phyloP scores from a whole-genome alignment of 2,797 vertebrate genomes.

The Micropoecilia bifurca region DNA sequence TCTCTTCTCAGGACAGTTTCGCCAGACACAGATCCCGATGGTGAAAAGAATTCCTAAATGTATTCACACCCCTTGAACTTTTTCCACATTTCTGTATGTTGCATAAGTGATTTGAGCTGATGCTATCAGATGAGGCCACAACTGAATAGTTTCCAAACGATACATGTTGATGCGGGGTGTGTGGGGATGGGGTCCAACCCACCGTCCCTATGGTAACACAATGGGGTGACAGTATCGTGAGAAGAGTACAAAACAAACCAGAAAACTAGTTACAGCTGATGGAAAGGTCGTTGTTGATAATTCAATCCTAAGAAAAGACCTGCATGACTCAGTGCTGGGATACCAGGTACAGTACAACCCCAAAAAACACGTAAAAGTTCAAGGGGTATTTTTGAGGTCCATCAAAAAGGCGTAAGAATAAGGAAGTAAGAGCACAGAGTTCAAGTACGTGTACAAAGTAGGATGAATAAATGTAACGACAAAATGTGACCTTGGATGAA shows the following conservation, averaged over 20 bases:
- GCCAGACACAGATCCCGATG: slow-evolving; percentile 34
- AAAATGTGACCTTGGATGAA: slow-evolving; percentile 53
- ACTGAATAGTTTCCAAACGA: background rate
- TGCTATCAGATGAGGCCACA: background rate
- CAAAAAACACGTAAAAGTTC: background rate
- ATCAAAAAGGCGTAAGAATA: background rate
- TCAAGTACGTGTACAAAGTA: background rate
- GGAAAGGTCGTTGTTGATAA: background rate
- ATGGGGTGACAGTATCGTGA: too few relatives aligned
- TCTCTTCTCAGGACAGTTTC: slow-evolving; percentile 11
- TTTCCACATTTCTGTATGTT: background rate
- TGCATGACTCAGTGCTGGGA: background rate
- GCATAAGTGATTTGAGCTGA: background rate
- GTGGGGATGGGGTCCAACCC: background rate
- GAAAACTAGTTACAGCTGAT: background rate
- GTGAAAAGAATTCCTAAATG: slow-evolving; percentile 4
- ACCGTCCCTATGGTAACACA: background rate
- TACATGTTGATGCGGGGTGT: background rate
- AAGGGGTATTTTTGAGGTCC: background rate
- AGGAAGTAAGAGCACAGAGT: background rate
- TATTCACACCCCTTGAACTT: background rate
- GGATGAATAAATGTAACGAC: slow-evolving; percentile 7
- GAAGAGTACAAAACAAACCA: background rate
- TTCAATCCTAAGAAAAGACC: background rate
- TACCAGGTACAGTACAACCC: background rate